Conservation (phyloP, 2,113 vertebrate species). For the Neodon shergylaensis region DNA sequence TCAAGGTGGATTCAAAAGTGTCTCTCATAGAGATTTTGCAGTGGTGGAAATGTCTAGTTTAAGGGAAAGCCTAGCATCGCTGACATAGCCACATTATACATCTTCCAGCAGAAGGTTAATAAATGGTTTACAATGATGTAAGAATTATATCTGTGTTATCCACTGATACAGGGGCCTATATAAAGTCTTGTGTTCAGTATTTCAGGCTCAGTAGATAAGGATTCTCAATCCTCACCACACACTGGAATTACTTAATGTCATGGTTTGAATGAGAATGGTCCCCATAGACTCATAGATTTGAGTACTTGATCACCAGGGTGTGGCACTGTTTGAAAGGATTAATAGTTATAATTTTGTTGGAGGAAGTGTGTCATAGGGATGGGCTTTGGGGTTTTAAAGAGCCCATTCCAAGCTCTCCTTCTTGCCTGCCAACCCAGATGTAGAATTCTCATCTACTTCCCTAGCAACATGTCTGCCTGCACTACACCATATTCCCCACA, state of each 20-base stretch:
- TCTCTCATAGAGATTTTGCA: neutral
- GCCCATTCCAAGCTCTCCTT: too few species aligned
- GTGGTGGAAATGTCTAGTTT: neutral
- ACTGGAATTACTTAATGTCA: too few species aligned
- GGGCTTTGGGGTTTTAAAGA: neutral
- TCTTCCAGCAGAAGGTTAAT: neutral
- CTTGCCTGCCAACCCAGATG: neutral
- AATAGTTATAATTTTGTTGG: too few species aligned
- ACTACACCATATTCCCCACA: too few species aligned
- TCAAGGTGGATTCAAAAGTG: neutral
- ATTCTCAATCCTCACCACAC: neutral
- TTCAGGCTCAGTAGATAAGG: neutral
- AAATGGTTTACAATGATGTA: neutral
- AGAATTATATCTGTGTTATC: neutral
- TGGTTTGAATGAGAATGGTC: neutral
- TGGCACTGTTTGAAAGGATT: neutral
- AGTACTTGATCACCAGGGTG: neutral
- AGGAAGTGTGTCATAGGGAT: neutral
- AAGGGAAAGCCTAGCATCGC: neutral
- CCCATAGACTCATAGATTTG: neutral
- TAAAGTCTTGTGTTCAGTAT: neutral
- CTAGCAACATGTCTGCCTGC: neutral
- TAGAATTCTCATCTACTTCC: too few species aligned
- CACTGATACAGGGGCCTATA: neutral
- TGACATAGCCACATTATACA: rapidly evolving